Evolutionary conservation across 1,140 invertebrate genomes (phyloP).

Genomic region (Aphelenchoides avenae): DNA sequence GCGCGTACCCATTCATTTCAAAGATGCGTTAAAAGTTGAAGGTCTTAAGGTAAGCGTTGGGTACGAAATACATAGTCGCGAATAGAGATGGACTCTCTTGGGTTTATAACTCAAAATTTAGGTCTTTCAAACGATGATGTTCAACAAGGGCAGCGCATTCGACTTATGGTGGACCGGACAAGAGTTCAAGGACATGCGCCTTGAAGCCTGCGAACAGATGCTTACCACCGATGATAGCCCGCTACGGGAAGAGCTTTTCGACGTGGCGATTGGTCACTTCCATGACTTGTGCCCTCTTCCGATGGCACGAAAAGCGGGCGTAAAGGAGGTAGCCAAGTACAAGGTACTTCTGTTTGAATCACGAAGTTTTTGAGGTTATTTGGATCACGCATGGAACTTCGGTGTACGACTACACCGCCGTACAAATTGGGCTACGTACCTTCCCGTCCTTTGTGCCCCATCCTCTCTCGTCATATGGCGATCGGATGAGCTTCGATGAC

Average conservation of each 20-base stretch:
- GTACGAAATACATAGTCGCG: no score
- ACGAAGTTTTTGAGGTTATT: conserved; percentile 45
- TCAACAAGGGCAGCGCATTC: conserved; percentile 52
- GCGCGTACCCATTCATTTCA: conserved; percentile 55
- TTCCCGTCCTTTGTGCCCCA: conserved; percentile 55
- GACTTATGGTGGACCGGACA: conserved; percentile 59
- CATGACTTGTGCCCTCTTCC: conserved; percentile 42
- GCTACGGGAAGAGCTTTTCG: conserved; percentile 40
- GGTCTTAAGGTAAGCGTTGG: conserved; percentile 49
- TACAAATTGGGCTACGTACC: conserved; percentile 51
- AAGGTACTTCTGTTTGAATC: not conserved
- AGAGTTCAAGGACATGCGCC: conserved; percentile 54
- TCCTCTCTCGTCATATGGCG: conserved; percentile 51
- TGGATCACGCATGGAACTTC: conserved; percentile 59
- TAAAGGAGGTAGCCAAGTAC: conserved; percentile 35
- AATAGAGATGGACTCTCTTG: no score
- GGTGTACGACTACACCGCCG: conserved; percentile 54
- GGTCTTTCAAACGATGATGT: conserved; percentile 59
- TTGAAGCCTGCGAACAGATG: conserved; percentile 59
- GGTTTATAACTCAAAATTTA: conserved; percentile 25
- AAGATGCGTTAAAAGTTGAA: conserved; percentile 51
- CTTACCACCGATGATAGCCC: conserved; percentile 19
- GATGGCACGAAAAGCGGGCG: conserved; percentile 40
- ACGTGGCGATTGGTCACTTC: conserved; percentile 58
- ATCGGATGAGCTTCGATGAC: conserved; percentile 47